Conservation (phyloP, 2,888 invertebrate species). For the Lasioglossum lativentre region DNA sequence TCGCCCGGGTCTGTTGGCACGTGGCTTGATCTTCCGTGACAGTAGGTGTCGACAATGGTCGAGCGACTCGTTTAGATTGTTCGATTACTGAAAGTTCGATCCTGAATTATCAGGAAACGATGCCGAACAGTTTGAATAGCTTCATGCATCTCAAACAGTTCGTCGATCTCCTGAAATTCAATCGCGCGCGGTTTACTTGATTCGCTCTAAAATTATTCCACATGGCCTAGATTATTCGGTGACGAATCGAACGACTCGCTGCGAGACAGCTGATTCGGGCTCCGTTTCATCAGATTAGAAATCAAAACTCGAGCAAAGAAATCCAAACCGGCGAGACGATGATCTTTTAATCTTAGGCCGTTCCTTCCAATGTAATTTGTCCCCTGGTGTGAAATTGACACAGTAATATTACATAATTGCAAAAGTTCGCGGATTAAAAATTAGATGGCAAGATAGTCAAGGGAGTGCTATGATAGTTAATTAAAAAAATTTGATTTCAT, state of each 20-base stretch:
- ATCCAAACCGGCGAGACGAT: no score
- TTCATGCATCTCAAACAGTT: constrained; percentile 43
- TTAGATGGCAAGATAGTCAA: no score
- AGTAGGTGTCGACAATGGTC: background rate
- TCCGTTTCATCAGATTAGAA: constrained; percentile 23
- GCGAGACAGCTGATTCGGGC: constrained; percentile 33
- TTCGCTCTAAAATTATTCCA: constrained; percentile 53
- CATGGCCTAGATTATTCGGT: constrained; percentile 50
- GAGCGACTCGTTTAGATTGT: background rate
- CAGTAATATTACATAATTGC: no score
- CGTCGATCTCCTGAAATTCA: constrained; percentile 53
- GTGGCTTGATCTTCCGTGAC: background rate
- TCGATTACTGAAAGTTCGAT: constrained; percentile 9
- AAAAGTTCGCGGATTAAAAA: no score
- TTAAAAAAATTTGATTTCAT: no score
- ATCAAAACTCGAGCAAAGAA: background rate
- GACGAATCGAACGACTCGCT: constrained; percentile 39
- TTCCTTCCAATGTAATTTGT: no score
- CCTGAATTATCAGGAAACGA: constrained; percentile 32
- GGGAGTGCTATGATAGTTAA: no score
- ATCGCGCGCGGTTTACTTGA: constrained; percentile 50
- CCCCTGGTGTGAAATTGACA: no score
- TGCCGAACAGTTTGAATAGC: constrained; percentile 22
- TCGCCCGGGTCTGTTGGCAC: no score
- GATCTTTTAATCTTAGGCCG: no score